These are phyloP conservation scores for Himalopsyche kuldschensis DNA, from an alignment of 2,888 invertebrate genomes.

Conservation along the genomic window DNA sequence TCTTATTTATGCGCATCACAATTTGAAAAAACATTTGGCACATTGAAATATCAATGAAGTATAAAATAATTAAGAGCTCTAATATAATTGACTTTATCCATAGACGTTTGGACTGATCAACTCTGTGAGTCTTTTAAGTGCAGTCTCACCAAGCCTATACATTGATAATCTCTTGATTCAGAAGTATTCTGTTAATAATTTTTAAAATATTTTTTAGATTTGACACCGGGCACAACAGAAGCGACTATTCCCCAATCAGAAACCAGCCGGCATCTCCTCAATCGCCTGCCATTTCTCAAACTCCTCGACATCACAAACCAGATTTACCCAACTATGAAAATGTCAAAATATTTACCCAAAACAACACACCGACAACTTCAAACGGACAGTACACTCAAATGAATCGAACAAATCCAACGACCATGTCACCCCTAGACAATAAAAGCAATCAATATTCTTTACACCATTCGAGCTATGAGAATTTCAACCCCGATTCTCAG, in stretches of 20 bases:
- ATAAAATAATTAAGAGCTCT: too few species aligned
- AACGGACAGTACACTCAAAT: conserved; percentile 48
- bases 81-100: too few species aligned
- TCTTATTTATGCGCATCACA: too few species aligned
- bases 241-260: conserved; percentile 23
- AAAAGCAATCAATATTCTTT: conserved; percentile 42
- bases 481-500: conserved; percentile 41
- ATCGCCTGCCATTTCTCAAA: neutral
- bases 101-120: too few species aligned
- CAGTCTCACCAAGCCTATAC: too few species aligned
- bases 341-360: conserved; percentile 50
- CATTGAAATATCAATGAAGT: too few species aligned
- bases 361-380: conserved; percentile 46
- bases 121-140: too few species aligned
- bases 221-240: conserved; percentile 54
- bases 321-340: conserved; percentile 60
- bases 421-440: conserved; percentile 33
- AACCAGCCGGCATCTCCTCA: conserved; percentile 13
- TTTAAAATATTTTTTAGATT: conserved; percentile 46
- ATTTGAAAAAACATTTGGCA: too few species aligned
- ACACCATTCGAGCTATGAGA: conserved; percentile 45
- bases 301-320: conserved; percentile 43
- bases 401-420: conserved; percentile 37
- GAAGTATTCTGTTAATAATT: too few species aligned
- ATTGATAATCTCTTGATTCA: too few species aligned